These are phyloP conservation scores for Dermatemys mawii DNA, from an alignment of 2,113 vertebrate genomes.

Conservation along the genomic window DNA sequence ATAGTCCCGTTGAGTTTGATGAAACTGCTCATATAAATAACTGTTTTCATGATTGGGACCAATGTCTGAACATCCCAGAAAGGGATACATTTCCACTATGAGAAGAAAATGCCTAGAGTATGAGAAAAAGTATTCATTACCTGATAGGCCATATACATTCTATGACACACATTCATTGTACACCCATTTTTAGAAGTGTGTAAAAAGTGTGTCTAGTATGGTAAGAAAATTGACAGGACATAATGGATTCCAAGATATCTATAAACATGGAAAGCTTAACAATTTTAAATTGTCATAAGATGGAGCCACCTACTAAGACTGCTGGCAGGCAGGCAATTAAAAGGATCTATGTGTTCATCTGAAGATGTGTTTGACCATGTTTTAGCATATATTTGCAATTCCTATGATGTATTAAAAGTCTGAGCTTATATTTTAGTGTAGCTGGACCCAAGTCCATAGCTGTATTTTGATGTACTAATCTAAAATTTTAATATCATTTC, in stretches of 20 bases:
- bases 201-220: conserved; percentile 54
- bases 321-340: conserved; percentile 61
- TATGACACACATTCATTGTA: background rate
- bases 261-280: conserved; percentile 74
- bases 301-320: conserved; percentile 64
- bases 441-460: conserved; percentile 40
- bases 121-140: background rate
- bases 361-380: conserved; percentile 71
- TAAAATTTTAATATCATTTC: conserved; percentile 24
- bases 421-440: conserved; percentile 28
- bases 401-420: conserved; percentile 56
- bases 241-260: conserved; percentile 71
- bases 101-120: background rate
- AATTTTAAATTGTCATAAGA: conserved; percentile 69
- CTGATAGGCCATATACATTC: background rate
- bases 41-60: background rate
- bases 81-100: background rate
- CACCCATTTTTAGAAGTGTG: conserved; percentile 49
- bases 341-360: conserved; percentile 63
- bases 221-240: conserved; percentile 71
- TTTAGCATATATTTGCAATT: conserved; percentile 67
- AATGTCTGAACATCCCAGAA: background rate
- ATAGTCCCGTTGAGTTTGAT: background rate
- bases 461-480: background rate
- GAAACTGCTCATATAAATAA: background rate